These are phyloP conservation scores for Syndactyla subalaris DNA, from an alignment of 2,797 vertebrate species.

Conservation along the genomic window DNA sequence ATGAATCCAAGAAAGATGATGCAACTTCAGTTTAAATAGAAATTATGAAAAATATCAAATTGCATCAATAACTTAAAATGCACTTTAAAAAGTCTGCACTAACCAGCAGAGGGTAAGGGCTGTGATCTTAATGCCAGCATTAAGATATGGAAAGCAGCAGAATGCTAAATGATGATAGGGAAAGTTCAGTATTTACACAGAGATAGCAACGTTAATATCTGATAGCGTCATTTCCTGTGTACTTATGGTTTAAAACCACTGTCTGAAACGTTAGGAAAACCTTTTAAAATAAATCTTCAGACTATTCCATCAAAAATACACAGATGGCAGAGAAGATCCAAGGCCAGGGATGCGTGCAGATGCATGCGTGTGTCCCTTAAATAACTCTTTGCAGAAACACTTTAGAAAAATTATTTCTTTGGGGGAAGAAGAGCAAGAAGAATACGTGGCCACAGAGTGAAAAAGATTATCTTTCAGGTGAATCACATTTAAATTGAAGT, in stretches of 20 bases:
- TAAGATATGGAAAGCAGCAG: conserved; percentile 82
- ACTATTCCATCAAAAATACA: conserved; percentile 67
- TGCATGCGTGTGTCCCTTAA: conserved; percentile 45
- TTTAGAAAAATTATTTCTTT: conserved; percentile 54
- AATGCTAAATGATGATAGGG: conserved; percentile 66
- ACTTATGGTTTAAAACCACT: conserved; percentile 66
- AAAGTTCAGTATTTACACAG: conserved; percentile 75
- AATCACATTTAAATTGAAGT: conserved; percentile 36
- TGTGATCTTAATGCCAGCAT: conserved; percentile 94
- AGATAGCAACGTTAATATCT: conserved; percentile 59
- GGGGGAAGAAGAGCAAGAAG: conserved; percentile 54
- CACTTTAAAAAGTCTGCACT: conserved; percentile 78
- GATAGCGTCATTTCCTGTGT: conserved; percentile 63
- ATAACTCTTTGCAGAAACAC: conserved; percentile 66
- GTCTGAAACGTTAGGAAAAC: conserved; percentile 59
- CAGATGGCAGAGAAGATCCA: conserved; percentile 61
- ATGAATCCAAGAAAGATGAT: conserved; percentile 80
- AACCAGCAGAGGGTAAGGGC: conserved; percentile 72
- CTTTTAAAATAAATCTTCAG: conserved; percentile 67
- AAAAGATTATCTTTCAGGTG: conserved; percentile 10
- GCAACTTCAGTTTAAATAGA: conserved; percentile 86
- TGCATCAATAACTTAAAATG: conserved; percentile 92
- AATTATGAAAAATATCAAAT: conserved; percentile 81
- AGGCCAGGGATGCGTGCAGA: neutral
- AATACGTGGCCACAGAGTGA: neutral